These are phyloP conservation scores for Ianthella basta DNA, from an alignment of 37 sponge, comb jelly and placozoan genomes.

Conservation along the genomic window DNA sequence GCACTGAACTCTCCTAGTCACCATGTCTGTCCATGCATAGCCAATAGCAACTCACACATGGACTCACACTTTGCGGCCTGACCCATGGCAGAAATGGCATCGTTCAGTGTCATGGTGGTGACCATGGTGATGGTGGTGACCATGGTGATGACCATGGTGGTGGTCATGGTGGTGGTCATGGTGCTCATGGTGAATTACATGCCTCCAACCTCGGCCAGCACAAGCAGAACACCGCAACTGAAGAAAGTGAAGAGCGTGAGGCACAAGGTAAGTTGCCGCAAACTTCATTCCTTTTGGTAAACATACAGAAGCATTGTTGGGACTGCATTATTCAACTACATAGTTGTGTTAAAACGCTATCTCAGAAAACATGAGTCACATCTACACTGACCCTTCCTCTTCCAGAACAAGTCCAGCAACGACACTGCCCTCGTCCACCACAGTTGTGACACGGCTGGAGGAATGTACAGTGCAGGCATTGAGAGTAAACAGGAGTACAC, in stretches of 20 bases:
- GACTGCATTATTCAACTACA: no score
- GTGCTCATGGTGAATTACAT: constrained; percentile 49
- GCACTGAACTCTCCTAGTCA: no score
- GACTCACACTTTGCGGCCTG: constrained; percentile 54
- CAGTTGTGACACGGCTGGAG: constrained; percentile 66
- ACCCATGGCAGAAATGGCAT: constrained; percentile 63
- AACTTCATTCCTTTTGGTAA: no score
- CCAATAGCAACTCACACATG: no score
- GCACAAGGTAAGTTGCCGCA: no score
- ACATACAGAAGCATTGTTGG: no score
- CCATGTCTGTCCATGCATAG: no score
- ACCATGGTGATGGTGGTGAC: constrained; percentile 34
- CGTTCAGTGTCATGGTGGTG: constrained; percentile 39
- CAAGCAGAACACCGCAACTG: constrained; percentile 35
- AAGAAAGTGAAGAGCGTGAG: neutral
- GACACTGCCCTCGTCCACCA: constrained; percentile 44
- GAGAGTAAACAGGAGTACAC: neutral
- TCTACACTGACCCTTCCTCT: constrained; percentile 57
- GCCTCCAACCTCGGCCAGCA: constrained; percentile 16
- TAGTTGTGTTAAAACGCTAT: no score
- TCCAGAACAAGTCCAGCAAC: constrained; percentile 61
- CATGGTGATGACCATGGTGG: constrained; percentile 4
- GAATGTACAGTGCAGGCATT: neutral
- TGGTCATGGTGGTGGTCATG: constrained; percentile 59
- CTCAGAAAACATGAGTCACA: neutral